A percentile compares a stretch with the other conserved stretches of the same genome.
phyloP scores from a whole-genome alignment of 2,797 vertebrate species.

The Chaenodraco wilsoni region DNA sequence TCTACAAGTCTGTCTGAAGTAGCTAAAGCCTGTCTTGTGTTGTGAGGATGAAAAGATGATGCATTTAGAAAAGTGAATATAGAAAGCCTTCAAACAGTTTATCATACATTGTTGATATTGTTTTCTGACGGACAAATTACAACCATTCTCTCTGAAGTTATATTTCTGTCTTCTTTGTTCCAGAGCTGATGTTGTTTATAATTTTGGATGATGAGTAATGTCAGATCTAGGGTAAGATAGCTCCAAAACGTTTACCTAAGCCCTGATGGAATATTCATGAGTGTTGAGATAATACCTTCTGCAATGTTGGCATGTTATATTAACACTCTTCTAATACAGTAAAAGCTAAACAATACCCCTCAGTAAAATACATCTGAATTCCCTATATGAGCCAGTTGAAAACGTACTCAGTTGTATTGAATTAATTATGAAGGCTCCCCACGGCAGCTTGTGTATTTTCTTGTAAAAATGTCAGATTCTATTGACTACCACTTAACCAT shows the following conservation, averaged over 20 bases:
- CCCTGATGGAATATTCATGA: conserved; percentile 61
- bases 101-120: conserved; percentile 31
- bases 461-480: no score
- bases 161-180: conserved; percentile 39
- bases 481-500: no score
- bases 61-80: conserved; percentile 21
- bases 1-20: conserved; percentile 26
- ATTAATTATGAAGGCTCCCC: conserved; percentile 16
- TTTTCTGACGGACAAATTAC: conserved; percentile 33
- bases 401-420: conserved; percentile 8
- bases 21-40: conserved; percentile 25
- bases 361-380: conserved; percentile 39
- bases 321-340: conserved; percentile 42
- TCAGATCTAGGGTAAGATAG: conserved; percentile 47
- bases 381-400: conserved; percentile 13
- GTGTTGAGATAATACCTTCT: conserved; percentile 50
- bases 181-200: conserved; percentile 29
- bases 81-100: conserved; percentile 29
- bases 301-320: conserved; percentile 47
- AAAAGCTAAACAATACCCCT: conserved; percentile 34
- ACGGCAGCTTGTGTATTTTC: background rate
- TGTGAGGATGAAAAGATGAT: conserved; percentile 27
- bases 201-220: conserved; percentile 43
- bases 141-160: conserved; percentile 39
- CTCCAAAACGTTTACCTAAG: conserved; percentile 51